Percentiles rank a stretch among this genome's conserved stretches.
phyloP scores from a whole-genome alignment of 2,797 vertebrate genomes.

The Lophura swinhoii region DNA sequence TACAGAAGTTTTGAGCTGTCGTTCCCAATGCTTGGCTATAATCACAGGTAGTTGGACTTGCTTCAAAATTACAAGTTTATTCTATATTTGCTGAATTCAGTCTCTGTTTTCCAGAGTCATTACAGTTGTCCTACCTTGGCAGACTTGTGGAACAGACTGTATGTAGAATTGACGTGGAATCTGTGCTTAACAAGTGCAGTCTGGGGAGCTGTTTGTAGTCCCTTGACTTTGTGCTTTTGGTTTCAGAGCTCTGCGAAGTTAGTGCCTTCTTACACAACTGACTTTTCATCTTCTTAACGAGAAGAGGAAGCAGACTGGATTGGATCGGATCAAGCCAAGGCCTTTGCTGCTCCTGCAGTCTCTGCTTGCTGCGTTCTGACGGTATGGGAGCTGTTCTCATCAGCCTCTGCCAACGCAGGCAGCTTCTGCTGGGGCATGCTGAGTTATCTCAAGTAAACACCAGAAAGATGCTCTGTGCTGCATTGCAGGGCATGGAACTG shows the following conservation, averaged over 20 bases:
- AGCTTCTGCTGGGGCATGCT: conserved; percentile 43
- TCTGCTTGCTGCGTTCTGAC: neutral
- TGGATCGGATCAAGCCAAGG: conserved; percentile 10
- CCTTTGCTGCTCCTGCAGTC: conserved; percentile 16
- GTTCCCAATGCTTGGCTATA: neutral
- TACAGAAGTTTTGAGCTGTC: neutral
- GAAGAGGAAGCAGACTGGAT: conserved; percentile 29
- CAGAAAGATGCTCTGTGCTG: conserved; percentile 30
- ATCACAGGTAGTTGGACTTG: neutral
- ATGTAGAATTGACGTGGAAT: neutral
- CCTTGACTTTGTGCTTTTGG: neutral
- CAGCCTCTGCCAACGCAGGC: conserved; percentile 53
- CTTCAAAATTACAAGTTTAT: neutral
- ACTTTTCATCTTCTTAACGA: conserved; percentile 45
- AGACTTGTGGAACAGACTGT: neutral
- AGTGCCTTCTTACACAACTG: neutral
- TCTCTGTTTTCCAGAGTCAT: neutral
- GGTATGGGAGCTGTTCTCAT: conserved; percentile 3
- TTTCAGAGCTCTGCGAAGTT: conserved; percentile 12
- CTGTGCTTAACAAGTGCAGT: neutral
- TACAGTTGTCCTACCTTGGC: neutral
- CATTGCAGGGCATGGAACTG: conserved; percentile 50
- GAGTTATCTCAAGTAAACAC: conserved; percentile 32
- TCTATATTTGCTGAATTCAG: neutral
- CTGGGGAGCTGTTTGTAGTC: conserved; percentile 15